Conservation (phyloP, 2,797 vertebrate genomes). For the Pyrocephalus nanus region DNA sequence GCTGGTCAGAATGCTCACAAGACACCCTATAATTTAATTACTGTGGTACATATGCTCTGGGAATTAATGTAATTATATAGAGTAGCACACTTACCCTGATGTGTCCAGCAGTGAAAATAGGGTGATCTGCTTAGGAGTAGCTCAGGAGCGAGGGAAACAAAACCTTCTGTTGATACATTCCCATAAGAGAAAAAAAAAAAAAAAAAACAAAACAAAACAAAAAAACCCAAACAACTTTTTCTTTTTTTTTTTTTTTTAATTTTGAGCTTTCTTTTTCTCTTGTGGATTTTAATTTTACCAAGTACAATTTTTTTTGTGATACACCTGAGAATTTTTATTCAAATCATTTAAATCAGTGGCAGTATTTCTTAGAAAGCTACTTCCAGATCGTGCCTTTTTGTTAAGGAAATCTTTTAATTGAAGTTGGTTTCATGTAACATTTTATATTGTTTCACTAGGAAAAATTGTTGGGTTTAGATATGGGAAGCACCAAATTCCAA, state of each 20-base stretch:
- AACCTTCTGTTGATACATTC: neutral
- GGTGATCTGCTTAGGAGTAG: neutral
- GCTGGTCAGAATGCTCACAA: neutral
- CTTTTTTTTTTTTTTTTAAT: neutral
- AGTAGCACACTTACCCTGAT: neutral
- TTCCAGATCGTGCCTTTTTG: neutral
- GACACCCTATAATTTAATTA: conserved; percentile 12
- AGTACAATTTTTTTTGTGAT: neutral
- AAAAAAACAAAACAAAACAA: neutral
- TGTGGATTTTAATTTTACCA: neutral
- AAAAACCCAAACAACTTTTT: too few species aligned
- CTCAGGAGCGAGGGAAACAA: neutral
- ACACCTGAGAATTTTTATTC: neutral
- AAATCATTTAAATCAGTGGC: neutral
- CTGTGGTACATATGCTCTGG: neutral
- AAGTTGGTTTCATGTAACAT: neutral
- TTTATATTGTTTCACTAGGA: neutral
- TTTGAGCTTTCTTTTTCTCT: neutral
- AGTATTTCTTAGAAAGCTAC: neutral
- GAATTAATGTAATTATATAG: neutral
- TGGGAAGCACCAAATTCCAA: neutral
- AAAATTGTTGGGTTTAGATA: neutral
- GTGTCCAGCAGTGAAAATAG: neutral
- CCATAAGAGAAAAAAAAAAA: neutral
- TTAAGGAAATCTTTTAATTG: neutral